Conservation (phyloP, 2,888 invertebrate genomes). For the Rhagium mordax region DNA sequence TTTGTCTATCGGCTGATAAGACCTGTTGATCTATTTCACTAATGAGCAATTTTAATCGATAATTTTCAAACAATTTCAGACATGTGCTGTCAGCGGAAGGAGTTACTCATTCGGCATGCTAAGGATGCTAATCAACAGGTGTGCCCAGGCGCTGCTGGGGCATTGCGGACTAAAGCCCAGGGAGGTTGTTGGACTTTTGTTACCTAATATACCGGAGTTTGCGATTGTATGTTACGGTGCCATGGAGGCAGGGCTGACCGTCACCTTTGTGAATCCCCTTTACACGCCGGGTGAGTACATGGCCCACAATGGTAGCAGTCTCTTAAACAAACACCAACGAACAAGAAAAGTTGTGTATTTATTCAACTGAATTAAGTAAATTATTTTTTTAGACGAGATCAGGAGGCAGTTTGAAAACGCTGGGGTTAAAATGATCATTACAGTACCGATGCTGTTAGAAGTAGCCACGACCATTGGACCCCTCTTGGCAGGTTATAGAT, state of each 20-base stretch:
- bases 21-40: too few species aligned
- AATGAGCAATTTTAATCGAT: too few species aligned
- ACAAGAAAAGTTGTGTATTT: too few species aligned
- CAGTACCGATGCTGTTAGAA: constrained; percentile 77
- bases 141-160: constrained; percentile 74
- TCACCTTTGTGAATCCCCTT: constrained; percentile 80
- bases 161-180: constrained; percentile 75
- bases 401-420: constrained; percentile 77
- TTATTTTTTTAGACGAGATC: constrained; percentile 74
- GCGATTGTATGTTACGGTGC: constrained; percentile 78
- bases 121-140: constrained; percentile 74
- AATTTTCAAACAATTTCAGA: too few species aligned
- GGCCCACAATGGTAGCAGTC: neutral
- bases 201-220: constrained; percentile 83
- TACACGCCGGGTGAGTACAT: constrained; percentile 76
- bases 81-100: constrained; percentile 79
- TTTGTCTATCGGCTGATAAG: too few species aligned
- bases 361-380: neutral
- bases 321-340: too few species aligned
- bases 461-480: constrained; percentile 74
- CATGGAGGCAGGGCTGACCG: constrained; percentile 77
- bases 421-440: constrained; percentile 77
- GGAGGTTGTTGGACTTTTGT: constrained; percentile 77
- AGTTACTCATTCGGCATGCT: constrained; percentile 78
- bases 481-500: constrained; percentile 73